A percentile compares a stretch with the other conserved stretches of the same genome.
These are phyloP conservation scores for Dilophus febrilis DNA, from an alignment of 2,888 invertebrate genomes.

Conservation along the genomic window DNA sequence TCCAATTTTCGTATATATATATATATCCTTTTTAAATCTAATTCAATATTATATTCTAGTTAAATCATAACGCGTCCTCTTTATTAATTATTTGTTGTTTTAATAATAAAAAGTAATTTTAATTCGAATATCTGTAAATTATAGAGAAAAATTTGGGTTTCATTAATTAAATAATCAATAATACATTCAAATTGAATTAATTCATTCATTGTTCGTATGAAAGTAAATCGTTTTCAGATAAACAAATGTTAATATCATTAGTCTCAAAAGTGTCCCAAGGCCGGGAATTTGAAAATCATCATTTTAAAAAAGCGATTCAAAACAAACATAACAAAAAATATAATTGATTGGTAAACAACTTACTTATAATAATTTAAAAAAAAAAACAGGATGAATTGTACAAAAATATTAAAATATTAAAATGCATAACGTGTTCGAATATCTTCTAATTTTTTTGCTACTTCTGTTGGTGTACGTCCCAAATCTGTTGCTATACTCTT, in stretches of 20 bases:
- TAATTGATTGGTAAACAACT: background rate
- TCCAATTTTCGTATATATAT: background rate
- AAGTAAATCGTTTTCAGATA: background rate
- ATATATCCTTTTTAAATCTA: background rate
- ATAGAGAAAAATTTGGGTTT: too few species aligned
- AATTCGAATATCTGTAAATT: too few species aligned
- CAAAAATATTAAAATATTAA: conserved; percentile 69
- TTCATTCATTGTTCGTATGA: too few species aligned
- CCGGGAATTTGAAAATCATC: conserved; percentile 3
- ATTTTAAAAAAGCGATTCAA: background rate
- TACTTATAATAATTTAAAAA: background rate
- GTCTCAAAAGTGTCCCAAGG: conserved; percentile 30
- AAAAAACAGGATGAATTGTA: background rate
- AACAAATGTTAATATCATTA: background rate
- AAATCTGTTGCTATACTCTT: conserved; percentile 88
- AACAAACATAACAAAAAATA: background rate
- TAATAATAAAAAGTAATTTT: too few species aligned
- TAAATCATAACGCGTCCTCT: too few species aligned
- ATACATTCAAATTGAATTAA: too few species aligned
- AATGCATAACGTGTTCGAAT: conserved; percentile 97
- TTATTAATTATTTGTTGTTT: too few species aligned
- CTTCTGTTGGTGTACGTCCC: conserved; percentile 89
- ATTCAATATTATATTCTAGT: background rate
- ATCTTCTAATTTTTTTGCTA: conserved; percentile 97
- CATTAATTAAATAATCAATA: too few species aligned